Percentiles rank a stretch among this genome's conserved stretches.
Evolutionary conservation across 2,888 invertebrate species (phyloP).

Genomic region (Drosophila incognita): DNA sequence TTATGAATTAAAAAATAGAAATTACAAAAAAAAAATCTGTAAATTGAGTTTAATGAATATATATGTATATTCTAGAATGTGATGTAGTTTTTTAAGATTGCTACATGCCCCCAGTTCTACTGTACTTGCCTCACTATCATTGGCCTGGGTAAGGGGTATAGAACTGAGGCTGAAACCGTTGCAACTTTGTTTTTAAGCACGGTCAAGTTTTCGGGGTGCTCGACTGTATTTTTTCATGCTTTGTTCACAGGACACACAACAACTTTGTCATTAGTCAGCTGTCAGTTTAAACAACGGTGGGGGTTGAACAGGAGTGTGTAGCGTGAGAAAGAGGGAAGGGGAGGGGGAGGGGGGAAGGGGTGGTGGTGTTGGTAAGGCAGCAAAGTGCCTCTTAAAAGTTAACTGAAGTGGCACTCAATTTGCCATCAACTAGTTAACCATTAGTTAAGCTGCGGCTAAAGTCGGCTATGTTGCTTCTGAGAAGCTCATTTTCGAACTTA

Average conservation of each 20-base stretch:
- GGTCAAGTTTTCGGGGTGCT: conserved; percentile 60
- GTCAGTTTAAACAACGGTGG: conserved; percentile 8
- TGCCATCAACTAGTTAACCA: conserved; percentile 24
- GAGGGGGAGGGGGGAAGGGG: rapidly evolving
- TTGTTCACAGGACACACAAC: conserved; percentile 49
- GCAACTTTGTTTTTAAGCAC: conserved; percentile 73
- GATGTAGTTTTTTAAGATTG: not conserved
- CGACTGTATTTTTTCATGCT: conserved; percentile 17
- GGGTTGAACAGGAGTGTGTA: not conserved
- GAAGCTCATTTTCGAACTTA: not conserved
- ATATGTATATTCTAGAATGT: conserved; percentile 4
- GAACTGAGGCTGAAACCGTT: conserved; percentile 21
- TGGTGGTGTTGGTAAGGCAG: not conserved
- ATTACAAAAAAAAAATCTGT: conserved; percentile 42
- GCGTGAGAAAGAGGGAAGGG: not conserved
- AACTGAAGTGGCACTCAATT: conserved; percentile 32
- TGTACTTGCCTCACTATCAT: not conserved
- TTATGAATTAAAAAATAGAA: conserved; percentile 66
- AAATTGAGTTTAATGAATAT: conserved; percentile 51
- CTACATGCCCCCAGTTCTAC: not conserved
- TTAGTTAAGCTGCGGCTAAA: conserved; percentile 7
- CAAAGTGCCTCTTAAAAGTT: conserved; percentile 56
- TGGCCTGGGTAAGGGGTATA: conserved; percentile 2
- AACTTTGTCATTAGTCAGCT: conserved; percentile 69
- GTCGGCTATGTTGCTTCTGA: not conserved